Evolutionary conservation across 2,797 vertebrate species (phyloP), one percentile per base, ranked within the genome.

Genomic region (Sebastes jordani): DNA sequence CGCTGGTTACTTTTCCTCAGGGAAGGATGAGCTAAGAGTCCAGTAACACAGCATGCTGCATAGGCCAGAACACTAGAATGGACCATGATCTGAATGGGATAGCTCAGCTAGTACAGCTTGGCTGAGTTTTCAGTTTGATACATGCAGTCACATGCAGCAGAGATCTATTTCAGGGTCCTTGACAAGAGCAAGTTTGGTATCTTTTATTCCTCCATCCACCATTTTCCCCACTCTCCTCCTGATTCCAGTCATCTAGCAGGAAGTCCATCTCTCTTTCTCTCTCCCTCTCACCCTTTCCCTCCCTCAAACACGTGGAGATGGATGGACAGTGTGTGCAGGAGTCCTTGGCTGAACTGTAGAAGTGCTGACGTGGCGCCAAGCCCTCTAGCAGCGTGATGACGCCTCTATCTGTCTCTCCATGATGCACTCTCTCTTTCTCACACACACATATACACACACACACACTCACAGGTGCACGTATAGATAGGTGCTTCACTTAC

Each of bases 301-400:
- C 74, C 22, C 67, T 79, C 79, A 82, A 79, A 88, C 78, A 70
- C 3, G 77, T 75, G 69, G 87, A 93, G 92, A 91, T 91, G 89
- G 92, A 94, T 88, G 84, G 91, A 93, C 85, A 86, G 71, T 52
- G 64, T 74, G 84, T 81, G 82, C 84, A 81, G 70, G 77, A 94
- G 95, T 96, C 95, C 95, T 96, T 96, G 95, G 94, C 91, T 95
- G 93, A 95, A 93, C 93, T 85, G 88, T 72, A 90, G 86, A 95
- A 96, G 83, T 95, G 96, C 95, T 96, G 96, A 96, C 91, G 85
- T 90, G 90, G 91, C 89, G 83, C 89, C 86, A 85, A 84, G 88
- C 89, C 86, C 85, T 86, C 91, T 83, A 82, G 89, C 88, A 86
- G 91, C 67, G 76, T 66, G 74, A 78, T 91, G 93, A 95, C 90